Conservation (phyloP, 2,797 vertebrate genomes). For the Graptemys geographica region DNA sequence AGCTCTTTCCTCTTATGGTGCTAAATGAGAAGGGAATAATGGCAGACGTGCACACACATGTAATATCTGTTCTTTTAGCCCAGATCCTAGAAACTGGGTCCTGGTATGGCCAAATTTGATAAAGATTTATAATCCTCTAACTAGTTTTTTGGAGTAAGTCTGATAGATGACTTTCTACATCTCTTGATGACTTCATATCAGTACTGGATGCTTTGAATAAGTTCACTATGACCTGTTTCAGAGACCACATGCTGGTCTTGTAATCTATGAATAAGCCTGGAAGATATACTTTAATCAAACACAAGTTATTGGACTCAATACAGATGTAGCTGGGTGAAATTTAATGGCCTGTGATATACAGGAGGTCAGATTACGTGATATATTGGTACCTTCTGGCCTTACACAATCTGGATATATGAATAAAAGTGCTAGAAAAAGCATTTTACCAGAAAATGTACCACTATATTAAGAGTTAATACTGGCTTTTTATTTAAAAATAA, state of each 20-base stretch:
- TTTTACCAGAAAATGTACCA: neutral
- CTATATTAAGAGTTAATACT: neutral
- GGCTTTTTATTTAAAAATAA: neutral
- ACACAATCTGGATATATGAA: neutral
- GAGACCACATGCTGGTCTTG: neutral
- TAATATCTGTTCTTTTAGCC: neutral
- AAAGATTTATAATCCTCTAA: neutral
- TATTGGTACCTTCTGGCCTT: neutral
- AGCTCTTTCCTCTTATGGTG: conserved; percentile 2
- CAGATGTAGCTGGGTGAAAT: neutral
- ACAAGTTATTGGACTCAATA: neutral
- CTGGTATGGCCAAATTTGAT: neutral
- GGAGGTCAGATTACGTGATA: neutral
- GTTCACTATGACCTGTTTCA: neutral
- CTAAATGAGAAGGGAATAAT: neutral
- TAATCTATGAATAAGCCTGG: neutral
- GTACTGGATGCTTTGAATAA: neutral
- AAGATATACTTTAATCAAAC: neutral
- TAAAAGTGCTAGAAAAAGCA: neutral
- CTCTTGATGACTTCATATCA: neutral
- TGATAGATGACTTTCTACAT: neutral
- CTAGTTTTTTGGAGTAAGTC: neutral
- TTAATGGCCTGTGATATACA: neutral
- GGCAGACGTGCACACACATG: neutral
- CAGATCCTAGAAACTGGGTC: neutral